Base-by-base conservation (phyloP, 2,113 vertebrate genomes). In the Dicerorhinus sumatrensis region DNA sequence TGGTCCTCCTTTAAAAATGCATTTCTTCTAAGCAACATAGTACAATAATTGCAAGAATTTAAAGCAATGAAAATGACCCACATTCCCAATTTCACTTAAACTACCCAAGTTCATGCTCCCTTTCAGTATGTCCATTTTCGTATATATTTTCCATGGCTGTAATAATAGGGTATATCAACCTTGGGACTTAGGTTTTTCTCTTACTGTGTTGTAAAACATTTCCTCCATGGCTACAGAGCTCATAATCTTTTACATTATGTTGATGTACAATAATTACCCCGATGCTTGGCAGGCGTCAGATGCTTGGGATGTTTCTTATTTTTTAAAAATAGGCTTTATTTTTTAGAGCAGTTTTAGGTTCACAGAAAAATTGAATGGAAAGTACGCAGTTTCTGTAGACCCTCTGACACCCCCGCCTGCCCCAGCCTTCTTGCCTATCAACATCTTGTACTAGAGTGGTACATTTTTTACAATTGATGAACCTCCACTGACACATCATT, bases 341-440 rank as follows among this genome's bases (percentile, higher is more conserved):
- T 81, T 87, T 95, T 72, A 62, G 54, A 86, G 27, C 29, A 63
- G 11, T 91, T 79, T 86, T 80, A 86, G 31, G 13, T 90, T 90
- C 25, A 76, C 36, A 70, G 29, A 0, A 73, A 36, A 73, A 65
- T 5, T 58, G 60, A 90, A 84, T 58, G 36, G 17, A 58, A 76
- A 73, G 36, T 63, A 42, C 2, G 70, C 14, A 70, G 20, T 76
- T 76, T 86, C 36, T 36, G 13, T 73, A 21, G 65, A 17, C 8
- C 11, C 13, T n/a, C 46, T 54, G 39, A 62, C 25, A 51, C 8
- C 10, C 17, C 29, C 33, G 11, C 13, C 5, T 4, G n/a, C 7
- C 3, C 29, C 8, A 31, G 46, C 4, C 63, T 56, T 63, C 48
- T n/a, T 6, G 25, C 5, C 8, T 87, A 33, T 92, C 36, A 56